phyloP scores from a whole-genome alignment of 1,140 invertebrate genomes.

The Neodiprion pinetum region DNA sequence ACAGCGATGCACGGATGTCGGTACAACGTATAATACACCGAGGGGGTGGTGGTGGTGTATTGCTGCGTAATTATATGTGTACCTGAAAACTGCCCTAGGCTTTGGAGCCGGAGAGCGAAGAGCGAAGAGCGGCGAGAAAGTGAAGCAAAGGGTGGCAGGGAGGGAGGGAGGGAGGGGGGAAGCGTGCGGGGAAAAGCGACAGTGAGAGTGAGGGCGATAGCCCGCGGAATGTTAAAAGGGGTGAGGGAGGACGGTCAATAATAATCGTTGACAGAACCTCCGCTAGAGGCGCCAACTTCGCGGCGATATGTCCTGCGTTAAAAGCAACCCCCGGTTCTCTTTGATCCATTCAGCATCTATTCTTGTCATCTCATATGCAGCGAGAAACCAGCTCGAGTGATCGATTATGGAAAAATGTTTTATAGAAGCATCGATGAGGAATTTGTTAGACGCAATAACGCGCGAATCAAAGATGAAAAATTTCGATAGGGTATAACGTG shows the following conservation, averaged over 20 bases:
- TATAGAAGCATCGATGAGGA: too few species aligned
- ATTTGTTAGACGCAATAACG: too few species aligned
- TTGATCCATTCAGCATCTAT: neutral
- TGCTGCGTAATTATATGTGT: constrained; percentile 22
- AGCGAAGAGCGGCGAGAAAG: neutral
- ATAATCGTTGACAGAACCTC: constrained; percentile 25
- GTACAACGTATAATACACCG: neutral
- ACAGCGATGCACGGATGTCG: neutral
- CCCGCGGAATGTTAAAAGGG: constrained; percentile 6
- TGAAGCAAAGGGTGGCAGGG: neutral
- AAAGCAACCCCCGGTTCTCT: neutral
- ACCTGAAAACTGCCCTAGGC: neutral
- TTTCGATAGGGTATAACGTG: too few species aligned
- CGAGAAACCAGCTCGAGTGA: neutral
- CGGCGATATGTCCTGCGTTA: neutral
- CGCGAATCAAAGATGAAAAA: too few species aligned
- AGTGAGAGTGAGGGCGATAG: constrained; percentile 11
- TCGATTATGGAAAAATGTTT: too few species aligned
- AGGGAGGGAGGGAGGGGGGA: neutral
- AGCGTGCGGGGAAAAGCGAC: constrained; percentile 17
- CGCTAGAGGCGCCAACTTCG: constrained; percentile 11
- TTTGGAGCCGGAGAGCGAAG: neutral
- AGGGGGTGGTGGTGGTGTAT: neutral
- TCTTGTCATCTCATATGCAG: neutral
- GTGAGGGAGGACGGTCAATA: constrained; percentile 23